phyloP scores from a whole-genome alignment of 2,113 vertebrate genomes.

The Periophthalmodon schlosseri region DNA sequence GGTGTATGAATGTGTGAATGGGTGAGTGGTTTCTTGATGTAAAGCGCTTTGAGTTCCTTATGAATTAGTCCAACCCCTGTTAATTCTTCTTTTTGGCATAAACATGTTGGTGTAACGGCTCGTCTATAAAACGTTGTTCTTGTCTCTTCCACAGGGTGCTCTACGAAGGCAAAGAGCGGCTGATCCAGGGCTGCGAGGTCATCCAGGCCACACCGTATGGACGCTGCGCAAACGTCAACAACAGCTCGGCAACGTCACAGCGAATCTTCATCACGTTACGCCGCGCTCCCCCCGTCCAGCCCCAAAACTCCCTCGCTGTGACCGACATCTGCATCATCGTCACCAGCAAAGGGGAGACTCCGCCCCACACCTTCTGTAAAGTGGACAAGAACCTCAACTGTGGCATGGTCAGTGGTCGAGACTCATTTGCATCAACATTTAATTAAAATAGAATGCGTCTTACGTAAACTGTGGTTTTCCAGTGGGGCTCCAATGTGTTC shows the following conservation, averaged over 20 bases:
- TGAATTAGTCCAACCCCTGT: not conserved
- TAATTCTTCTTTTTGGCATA: not conserved
- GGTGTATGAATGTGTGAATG: not conserved
- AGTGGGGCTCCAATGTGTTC: slow-evolving; percentile 98
- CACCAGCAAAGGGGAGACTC: slow-evolving; percentile 93
- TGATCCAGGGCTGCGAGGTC: slow-evolving; percentile 93
- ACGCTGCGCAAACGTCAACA: slow-evolving; percentile 97
- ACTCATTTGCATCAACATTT: not conserved
- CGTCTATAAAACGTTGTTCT: not conserved
- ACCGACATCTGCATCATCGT: slow-evolving; percentile 97
- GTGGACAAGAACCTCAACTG: slow-evolving; percentile 98
- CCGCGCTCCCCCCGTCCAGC: slow-evolving; percentile 81
- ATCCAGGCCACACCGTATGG: slow-evolving; percentile 95
- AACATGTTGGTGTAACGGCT: not conserved
- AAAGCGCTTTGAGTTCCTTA: no score
- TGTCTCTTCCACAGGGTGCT: slow-evolving; percentile 80
- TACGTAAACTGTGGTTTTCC: slow-evolving; percentile 13
- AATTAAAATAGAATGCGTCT: not conserved
- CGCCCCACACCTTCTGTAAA: slow-evolving; percentile 97
- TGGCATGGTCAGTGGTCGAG: slow-evolving; percentile 85
- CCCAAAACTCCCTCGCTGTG: slow-evolving; percentile 93
- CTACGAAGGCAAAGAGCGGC: slow-evolving; percentile 93
- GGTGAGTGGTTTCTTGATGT: no score
- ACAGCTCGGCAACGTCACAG: slow-evolving; percentile 91
- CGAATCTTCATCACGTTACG: slow-evolving; percentile 96